Evolutionary conservation across 30 jellyfish, hydroid and myxozoan species (phyloP), one percentile per base, ranked within the genome.

Genomic region (Hydractinia symbiolongicarpus): DNA sequence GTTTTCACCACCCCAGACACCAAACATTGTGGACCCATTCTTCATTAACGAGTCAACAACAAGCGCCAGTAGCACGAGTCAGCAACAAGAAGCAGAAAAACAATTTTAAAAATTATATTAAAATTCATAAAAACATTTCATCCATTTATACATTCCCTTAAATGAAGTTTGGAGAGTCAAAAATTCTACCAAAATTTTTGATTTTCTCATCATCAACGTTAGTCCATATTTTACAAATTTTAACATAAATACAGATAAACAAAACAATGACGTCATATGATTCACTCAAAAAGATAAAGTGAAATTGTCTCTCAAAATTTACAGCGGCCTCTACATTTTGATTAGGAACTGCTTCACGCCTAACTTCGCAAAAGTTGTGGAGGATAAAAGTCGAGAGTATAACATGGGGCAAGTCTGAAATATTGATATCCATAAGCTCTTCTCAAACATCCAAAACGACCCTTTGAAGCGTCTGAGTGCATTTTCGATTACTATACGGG

Each of bases 361-460:
- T 57, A 9, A 57, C 68, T 67, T 67, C 77, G 19, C 77, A 67
- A 20, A 9, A 67, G 77, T 67, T 67, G 77, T 67, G 77, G 14
- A 67, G 49, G 14, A 67, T 20, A 9, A 67, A 67, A 20, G 49
- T 9, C 8, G 77, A 14, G 10, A 67, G 14, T 14, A 67, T 67
- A 67, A 67, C 77, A 14, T 67, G 13, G 49, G 77, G 77, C 49
- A 67, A 67, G 49, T 14, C 49, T 67, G 14, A 9, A 8, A 67
- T 67, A 67, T 67, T 8, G 49, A 67, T 67, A 67, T 67, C 77
- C 77, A 67, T 19, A 14, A n/a, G 77, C 77, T 20, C 77, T 67
- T 67, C 49, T 14, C 77, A 67, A 67, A 67, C 77, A 67, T 9
- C 44, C 49, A 20, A 67, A 67, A 9, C 44, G 77, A n/a, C 19